phyloP scores from a whole-genome alignment of 1,140 invertebrate species.

The Drosophila kepulauana region DNA sequence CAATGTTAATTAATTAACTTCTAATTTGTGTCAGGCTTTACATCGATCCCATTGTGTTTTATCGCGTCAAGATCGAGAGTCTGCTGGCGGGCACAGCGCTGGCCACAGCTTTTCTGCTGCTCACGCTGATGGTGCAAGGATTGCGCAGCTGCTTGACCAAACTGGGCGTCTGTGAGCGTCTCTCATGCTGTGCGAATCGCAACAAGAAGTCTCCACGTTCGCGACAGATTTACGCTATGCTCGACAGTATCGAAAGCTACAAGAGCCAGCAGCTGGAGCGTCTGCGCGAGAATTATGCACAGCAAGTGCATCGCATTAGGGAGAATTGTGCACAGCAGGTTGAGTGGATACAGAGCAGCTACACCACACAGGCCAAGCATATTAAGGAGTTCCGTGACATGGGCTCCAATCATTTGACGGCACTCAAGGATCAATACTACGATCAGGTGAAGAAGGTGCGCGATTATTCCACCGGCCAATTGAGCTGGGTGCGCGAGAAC shows the following conservation, averaged over 20 bases:
- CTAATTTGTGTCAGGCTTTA: conserved; percentile 86
- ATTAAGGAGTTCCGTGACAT: conserved; percentile 95
- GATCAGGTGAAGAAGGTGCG: conserved; percentile 95
- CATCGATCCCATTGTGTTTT: conserved; percentile 93
- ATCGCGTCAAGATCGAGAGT: conserved; percentile 93
- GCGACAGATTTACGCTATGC: conserved; percentile 93
- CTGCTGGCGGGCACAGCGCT: conserved; percentile 92
- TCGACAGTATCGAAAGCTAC: conserved; percentile 96
- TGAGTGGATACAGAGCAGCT: conserved; percentile 96
- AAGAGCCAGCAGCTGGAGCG: conserved; percentile 95
- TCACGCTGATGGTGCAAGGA: conserved; percentile 92
- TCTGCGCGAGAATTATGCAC: conserved; percentile 95
- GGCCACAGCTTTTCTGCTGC: conserved; percentile 91
- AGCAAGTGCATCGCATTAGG: conserved; percentile 95
- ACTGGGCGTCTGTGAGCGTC: conserved; percentile 88
- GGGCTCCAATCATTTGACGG: conserved; percentile 93
- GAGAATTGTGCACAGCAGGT: conserved; percentile 97
- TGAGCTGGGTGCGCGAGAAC: conserved; percentile 97
- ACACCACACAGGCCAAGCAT: conserved; percentile 94
- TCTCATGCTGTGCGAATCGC: conserved; percentile 87
- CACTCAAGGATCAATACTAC: conserved; percentile 95
- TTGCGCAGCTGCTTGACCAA: conserved; percentile 89
- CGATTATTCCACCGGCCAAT: conserved; percentile 94
- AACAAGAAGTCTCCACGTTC: conserved; percentile 90
- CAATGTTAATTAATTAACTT: conserved; percentile 6